A percentile compares a stretch with the other conserved stretches of the same genome.
Conservation (phyloP, 2,888 invertebrate genomes). For the Trileptium ribeirensis region DNA sequence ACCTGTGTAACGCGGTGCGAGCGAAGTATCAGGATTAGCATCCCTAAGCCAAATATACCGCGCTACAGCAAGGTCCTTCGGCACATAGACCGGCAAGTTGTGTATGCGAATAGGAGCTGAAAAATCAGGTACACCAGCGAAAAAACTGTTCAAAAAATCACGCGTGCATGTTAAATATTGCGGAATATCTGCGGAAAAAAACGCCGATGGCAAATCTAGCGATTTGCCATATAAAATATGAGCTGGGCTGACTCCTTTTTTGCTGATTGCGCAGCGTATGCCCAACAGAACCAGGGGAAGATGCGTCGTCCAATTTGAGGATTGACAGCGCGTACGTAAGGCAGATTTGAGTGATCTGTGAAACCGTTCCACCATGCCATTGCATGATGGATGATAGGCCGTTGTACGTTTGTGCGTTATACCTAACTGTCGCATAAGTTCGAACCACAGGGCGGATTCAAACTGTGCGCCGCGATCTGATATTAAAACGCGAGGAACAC, state of each 20-base stretch:
- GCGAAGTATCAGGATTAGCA: neutral
- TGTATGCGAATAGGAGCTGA: neutral
- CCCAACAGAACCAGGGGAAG: neutral
- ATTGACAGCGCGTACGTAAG: neutral
- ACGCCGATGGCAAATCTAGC: neutral
- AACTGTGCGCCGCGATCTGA: constrained; percentile 4
- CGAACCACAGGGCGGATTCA: neutral
- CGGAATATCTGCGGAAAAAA: neutral
- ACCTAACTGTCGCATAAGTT: neutral
- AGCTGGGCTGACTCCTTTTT: neutral
- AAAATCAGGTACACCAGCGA: neutral
- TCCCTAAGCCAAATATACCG: neutral
- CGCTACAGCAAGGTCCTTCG: neutral
- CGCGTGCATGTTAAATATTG: neutral
- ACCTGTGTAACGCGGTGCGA: neutral
- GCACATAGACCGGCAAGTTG: neutral
- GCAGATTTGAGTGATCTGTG: neutral
- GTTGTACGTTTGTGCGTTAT: neutral
- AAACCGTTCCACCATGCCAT: neutral
- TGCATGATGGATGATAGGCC: neutral
- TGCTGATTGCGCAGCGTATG: neutral
- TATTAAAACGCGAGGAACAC: neutral
- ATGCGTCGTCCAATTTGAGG: neutral
- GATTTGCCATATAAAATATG: neutral
- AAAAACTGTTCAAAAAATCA: neutral